Evolutionary conservation across 2,797 vertebrate genomes (phyloP), one percentile per base, ranked within the genome.

Genomic region (Xerus rutilus): DNA sequence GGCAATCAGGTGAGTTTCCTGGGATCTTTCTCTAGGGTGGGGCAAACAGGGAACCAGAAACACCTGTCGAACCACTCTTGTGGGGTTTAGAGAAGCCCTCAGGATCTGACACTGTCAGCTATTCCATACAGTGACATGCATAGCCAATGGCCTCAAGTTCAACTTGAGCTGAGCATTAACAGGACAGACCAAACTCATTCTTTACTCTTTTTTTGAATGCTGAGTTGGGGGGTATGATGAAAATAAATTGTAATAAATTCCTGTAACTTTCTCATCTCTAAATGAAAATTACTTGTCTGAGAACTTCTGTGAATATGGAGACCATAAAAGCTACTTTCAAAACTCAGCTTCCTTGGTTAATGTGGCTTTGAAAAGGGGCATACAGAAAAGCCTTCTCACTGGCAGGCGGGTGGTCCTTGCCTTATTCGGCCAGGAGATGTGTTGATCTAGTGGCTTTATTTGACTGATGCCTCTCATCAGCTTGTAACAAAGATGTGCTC

Each of bases 21-120:
- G 69, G 73, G 64, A 39, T 70, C 85, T 93, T 49, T 90, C 77
- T 43, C 54, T 64, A n/a, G 89, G 92, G 79, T 64, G 87, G 89
- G 47, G 78, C 35, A 49, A 72, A 49, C 28, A 20, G 54, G 35
- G 54, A 92, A 81, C 92, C 74, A 18, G 92, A 82, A 91, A 74
- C 43, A 81, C 92, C 79, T 0, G 25, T 9, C 43, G 32, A 73
- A 32, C 91, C 3, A 32, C 90, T 83, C n/a, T 7, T 3, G 15
- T 62, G 89, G 35, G 70, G 17, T 25, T 49, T 21, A 32, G 65
- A 70, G 39, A 93, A 74, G 9, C 62, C 57, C 54, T 9, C 1
- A 8, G 35, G 49, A 39, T 47, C 39, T 45, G 69, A 65, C 13
- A 5, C 21, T 1, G 12, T 52, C 30, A 21, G 47, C 25, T 65